phyloP scores from a whole-genome alignment of 2,113 vertebrate genomes.

The Desmodus rotundus region DNA sequence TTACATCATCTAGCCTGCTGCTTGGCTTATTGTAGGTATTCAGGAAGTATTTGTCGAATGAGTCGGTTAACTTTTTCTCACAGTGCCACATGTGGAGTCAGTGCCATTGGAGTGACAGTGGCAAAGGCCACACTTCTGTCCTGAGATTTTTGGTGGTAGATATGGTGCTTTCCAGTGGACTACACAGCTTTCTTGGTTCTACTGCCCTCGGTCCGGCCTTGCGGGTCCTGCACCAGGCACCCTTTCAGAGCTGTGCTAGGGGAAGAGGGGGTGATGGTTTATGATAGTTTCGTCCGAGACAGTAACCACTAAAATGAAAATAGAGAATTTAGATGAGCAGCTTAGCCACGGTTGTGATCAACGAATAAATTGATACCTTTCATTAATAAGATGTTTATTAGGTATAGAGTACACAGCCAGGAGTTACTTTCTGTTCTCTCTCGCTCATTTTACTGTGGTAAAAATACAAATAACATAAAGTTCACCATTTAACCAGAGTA shows the following conservation, averaged over 20 bases:
- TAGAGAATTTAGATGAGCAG: background rate
- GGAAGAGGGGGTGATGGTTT: background rate
- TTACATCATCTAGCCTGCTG: background rate
- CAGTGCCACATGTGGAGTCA: background rate
- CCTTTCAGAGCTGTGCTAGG: background rate
- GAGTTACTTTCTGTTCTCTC: background rate
- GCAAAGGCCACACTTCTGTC: background rate
- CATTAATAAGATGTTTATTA: background rate
- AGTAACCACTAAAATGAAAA: background rate
- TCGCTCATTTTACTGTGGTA: background rate
- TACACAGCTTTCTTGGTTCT: background rate
- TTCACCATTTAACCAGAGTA: background rate
- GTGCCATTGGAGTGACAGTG: background rate
- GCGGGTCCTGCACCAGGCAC: background rate
- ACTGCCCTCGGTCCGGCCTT: background rate
- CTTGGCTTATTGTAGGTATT: background rate
- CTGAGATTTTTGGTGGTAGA: background rate
- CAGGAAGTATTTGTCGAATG: background rate
- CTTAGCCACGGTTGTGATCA: background rate
- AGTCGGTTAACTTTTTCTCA: background rate
- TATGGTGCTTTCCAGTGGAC: background rate
- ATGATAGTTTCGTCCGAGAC: background rate
- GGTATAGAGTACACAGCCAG: background rate
- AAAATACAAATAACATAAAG: background rate
- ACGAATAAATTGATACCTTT: background rate